Conservation (phyloP, 1,140 invertebrate species). For the Laodelphax striatellus region DNA sequence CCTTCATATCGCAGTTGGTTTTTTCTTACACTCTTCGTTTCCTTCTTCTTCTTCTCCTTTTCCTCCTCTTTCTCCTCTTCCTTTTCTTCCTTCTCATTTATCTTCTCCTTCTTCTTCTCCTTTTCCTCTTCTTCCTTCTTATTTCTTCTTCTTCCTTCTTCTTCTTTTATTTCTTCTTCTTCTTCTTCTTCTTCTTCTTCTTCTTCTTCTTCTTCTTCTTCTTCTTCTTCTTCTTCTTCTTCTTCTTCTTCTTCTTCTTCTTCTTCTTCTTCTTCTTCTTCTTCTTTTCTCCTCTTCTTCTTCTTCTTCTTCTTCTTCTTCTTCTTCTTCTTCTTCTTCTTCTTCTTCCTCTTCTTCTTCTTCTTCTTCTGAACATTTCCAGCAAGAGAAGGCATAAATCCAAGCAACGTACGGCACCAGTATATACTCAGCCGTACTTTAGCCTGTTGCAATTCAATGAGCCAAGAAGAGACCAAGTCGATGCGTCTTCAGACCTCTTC, state of each 20-base stretch:
- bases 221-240: neutral
- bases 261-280: neutral
- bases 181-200: neutral
- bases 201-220: neutral
- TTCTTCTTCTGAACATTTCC: too few relatives aligned
- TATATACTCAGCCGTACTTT: too few relatives aligned
- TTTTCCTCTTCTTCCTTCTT: neutral
- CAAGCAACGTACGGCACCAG: neutral
- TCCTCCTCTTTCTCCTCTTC: neutral
- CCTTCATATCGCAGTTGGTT: neutral
- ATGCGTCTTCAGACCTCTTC: too few relatives aligned
- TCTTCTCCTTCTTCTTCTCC: neutral
- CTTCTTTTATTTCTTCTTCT: neutral
- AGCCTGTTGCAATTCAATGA: constrained; percentile 15
- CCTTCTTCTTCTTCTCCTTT: neutral
- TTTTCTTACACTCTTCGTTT: neutral
- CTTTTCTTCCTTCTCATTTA: neutral
- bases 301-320: too few relatives aligned
- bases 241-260: neutral
- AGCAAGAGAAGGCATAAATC: constrained; percentile 9
- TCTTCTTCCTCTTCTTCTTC: too few relatives aligned
- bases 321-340: too few relatives aligned
- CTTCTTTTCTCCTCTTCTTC: too few relatives aligned
- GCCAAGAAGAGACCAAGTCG: neutral
- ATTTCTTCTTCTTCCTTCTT: neutral